phyloP scores from a whole-genome alignment of 2,113 vertebrate genomes.

The Ageneiosus marmoratus region DNA sequence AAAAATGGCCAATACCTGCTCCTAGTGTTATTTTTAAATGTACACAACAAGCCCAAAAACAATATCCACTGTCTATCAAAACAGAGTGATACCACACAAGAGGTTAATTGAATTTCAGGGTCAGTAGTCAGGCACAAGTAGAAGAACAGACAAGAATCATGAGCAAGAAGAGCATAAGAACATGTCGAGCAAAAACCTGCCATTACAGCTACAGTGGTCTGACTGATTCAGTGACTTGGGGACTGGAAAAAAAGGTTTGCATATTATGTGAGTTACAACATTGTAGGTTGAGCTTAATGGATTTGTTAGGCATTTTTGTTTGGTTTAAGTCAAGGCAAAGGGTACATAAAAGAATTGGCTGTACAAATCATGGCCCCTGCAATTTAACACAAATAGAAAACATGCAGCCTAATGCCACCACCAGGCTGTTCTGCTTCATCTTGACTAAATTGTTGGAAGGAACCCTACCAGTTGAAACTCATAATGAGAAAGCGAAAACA shows the following conservation, averaged over 20 bases:
- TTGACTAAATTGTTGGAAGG: no score
- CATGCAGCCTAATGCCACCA: neutral
- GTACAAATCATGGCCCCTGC: neutral
- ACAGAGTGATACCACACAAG: neutral
- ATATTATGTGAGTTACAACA: neutral
- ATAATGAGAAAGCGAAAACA: no score
- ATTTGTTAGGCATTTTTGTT: neutral
- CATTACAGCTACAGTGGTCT: neutral
- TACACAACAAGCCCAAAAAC: neutral
- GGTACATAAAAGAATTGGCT: neutral
- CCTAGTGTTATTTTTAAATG: neutral
- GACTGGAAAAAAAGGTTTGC: neutral
- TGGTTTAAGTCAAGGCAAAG: neutral
- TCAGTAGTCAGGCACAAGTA: neutral
- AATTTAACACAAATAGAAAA: neutral
- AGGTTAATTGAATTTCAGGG: slow-evolving; percentile 16
- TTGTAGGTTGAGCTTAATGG: neutral
- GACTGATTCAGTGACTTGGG: neutral
- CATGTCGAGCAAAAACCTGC: neutral
- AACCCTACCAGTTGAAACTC: no score
- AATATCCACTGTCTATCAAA: neutral
- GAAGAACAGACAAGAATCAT: neutral
- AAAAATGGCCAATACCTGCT: neutral
- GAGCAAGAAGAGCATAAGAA: neutral
- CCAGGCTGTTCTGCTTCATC: neutral